Conservation (phyloP, 2,113 vertebrate genomes). For the Sphyrna mokarran region DNA sequence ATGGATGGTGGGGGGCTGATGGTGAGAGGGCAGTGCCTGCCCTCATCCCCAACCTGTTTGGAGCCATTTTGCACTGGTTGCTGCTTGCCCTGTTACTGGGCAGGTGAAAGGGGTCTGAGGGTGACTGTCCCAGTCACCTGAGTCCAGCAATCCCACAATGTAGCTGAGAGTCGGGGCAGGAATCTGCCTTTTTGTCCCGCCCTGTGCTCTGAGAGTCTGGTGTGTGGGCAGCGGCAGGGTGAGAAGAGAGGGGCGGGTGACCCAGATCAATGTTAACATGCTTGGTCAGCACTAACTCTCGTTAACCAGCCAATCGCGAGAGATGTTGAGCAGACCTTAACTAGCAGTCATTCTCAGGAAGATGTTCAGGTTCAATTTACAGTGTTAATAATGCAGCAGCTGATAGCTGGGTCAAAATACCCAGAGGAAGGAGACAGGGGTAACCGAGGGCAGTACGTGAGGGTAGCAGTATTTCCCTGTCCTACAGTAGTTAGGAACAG, state of each 20-base stretch:
- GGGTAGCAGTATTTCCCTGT: neutral
- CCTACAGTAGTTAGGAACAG: neutral
- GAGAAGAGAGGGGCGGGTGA: no score
- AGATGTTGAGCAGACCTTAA: no score
- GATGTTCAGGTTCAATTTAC: no score
- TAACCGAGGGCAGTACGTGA: neutral
- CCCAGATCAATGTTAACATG: neutral
- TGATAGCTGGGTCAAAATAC: neutral
- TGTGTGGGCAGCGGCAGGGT: no score
- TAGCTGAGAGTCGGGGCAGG: no score
- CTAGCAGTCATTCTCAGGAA: no score
- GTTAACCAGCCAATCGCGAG: no score
- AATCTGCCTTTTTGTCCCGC: no score
- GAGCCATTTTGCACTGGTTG: neutral
- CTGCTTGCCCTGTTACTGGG: neutral
- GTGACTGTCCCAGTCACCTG: no score
- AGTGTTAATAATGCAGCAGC: neutral
- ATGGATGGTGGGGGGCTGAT: neutral
- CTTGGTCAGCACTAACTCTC: neutral
- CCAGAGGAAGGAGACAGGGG: neutral
- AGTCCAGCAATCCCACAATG: no score
- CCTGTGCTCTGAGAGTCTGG: no score
- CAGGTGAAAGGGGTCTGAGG: no score
- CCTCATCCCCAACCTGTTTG: neutral
- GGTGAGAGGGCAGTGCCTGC: neutral